Conservation (phyloP, 2,113 vertebrate genomes). For the Callocephalon fimbriatum region DNA sequence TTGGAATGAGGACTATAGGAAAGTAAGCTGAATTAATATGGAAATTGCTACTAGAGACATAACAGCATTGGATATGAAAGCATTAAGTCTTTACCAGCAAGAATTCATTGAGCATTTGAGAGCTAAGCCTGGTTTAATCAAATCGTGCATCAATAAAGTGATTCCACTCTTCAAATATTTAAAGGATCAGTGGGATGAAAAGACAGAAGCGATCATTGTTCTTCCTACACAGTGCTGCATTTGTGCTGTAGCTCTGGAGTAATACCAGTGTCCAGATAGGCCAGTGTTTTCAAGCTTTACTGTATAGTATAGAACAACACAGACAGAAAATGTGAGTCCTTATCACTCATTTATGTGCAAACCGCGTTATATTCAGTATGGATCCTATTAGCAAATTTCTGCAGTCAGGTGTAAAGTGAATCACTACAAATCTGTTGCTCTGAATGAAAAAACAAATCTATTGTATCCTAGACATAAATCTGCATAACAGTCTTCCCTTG, state of each 20-base stretch:
- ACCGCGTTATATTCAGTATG: neutral
- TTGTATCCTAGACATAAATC: neutral
- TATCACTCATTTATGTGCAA: neutral
- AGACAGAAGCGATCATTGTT: slow-evolving; percentile 8
- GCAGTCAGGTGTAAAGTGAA: neutral
- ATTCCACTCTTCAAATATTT: slow-evolving; percentile 33
- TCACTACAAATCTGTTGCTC: neutral
- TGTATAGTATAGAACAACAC: neutral
- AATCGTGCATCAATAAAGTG: slow-evolving; percentile 21
- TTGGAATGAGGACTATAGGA: neutral
- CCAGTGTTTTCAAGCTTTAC: neutral
- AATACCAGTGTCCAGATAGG: neutral
- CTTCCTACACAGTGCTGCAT: neutral
- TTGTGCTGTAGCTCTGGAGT: neutral
- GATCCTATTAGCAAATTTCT: neutral
- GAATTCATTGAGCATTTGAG: slow-evolving; percentile 29
- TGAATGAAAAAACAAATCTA: neutral
- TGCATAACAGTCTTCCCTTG: neutral
- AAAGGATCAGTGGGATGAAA: neutral
- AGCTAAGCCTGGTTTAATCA: slow-evolving; percentile 52
- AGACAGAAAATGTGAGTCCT: neutral
- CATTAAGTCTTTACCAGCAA: slow-evolving; percentile 16
- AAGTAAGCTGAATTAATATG: slow-evolving; percentile 16
- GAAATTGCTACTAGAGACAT: neutral
- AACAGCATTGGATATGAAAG: neutral